Evolutionary conservation across 2,113 vertebrate genomes (phyloP).

Genomic region (Noturus placidus): DNA sequence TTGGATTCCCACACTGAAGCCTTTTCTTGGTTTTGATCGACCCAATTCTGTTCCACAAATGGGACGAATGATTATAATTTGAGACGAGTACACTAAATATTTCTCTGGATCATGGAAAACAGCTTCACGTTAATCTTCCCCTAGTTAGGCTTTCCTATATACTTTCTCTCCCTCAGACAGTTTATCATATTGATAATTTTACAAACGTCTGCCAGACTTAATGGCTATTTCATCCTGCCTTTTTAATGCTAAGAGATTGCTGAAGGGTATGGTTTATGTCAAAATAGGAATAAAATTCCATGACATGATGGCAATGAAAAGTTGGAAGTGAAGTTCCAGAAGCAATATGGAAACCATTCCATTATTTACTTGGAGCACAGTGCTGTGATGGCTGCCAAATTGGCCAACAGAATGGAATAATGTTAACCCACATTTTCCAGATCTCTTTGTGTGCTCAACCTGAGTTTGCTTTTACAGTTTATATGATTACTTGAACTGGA

Average conservation of each 20-base stretch:
- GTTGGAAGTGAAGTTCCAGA: conserved; percentile 54
- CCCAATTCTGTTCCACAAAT: not conserved
- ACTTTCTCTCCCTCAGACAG: conserved; percentile 2
- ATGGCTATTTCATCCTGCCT: not conserved
- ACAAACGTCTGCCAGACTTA: not conserved
- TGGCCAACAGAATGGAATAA: conserved; percentile 61
- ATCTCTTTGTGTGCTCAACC: conserved; percentile 56
- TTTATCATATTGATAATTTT: conserved; percentile 30
- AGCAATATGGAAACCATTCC: conserved; percentile 66
- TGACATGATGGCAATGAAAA: conserved; percentile 58
- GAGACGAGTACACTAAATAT: conserved; percentile 4
- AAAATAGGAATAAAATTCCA: conserved; percentile 57
- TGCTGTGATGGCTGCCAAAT: conserved; percentile 62
- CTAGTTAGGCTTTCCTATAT: conserved; percentile 5
- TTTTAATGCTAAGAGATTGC: conserved; percentile 16
- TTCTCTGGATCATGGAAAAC: conserved; percentile 32
- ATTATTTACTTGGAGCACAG: conserved; percentile 66
- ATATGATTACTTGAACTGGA: conserved; percentile 46
- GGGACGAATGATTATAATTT: conserved; percentile 20
- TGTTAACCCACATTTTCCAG: conserved; percentile 73
- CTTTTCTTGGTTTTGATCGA: not conserved
- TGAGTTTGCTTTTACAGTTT: conserved; percentile 65
- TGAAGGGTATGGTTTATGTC: conserved; percentile 45
- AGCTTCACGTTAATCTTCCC: conserved; percentile 37
- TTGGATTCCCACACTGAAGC: not conserved